Evolutionary conservation across 1,140 invertebrate species (phyloP).

Genomic region (Zaprionus taronus): DNA sequence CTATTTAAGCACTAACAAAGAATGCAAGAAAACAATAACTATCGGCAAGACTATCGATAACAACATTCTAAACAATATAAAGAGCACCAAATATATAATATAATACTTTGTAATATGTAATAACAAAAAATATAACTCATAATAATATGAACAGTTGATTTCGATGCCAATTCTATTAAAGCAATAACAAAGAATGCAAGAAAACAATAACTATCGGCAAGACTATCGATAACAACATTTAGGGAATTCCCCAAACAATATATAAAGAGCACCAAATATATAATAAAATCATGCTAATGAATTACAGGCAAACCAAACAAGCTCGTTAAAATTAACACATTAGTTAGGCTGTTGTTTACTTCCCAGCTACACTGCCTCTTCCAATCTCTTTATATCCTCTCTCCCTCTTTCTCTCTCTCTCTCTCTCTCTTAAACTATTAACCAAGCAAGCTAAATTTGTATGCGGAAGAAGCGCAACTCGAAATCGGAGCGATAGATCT

Average conservation of each 20-base stretch:
- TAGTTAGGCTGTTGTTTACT: slow-evolving; percentile 36
- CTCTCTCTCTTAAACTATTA: neutral
- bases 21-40: neutral
- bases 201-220: neutral
- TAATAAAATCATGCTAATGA: slow-evolving; percentile 4
- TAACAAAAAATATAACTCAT: too few species aligned
- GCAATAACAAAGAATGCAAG: neutral
- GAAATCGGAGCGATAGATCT: slow-evolving; percentile 39
- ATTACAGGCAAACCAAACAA: slow-evolving; percentile 24
- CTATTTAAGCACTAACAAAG: neutral
- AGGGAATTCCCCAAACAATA: neutral
- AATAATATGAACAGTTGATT: too few species aligned
- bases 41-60: neutral
- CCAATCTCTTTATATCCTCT: neutral
- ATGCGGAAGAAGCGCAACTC: slow-evolving; percentile 42
- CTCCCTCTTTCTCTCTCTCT: neutral
- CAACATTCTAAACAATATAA: neutral
- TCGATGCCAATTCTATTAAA: too few species aligned
- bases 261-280: neutral
- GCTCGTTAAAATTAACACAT: slow-evolving; percentile 43
- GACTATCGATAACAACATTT: neutral
- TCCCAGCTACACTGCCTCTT: neutral
- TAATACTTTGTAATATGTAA: too few species aligned
- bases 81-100: neutral
- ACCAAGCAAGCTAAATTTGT: slow-evolving; percentile 6